Conservation (phyloP, 2,113 vertebrate genomes). For the Fulica atra region DNA sequence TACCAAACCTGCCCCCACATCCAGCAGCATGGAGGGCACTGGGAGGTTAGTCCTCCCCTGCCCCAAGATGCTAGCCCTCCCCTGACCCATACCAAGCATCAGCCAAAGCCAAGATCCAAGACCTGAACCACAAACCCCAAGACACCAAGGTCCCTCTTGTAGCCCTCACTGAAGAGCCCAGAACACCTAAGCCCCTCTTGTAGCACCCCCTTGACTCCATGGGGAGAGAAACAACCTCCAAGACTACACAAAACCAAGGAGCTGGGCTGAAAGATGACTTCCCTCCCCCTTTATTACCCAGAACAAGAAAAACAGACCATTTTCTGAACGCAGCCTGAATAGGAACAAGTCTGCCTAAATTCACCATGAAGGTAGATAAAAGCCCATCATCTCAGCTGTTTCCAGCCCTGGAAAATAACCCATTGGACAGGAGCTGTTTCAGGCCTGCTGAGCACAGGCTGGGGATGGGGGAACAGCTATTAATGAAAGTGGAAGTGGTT, state of each 20-base stretch:
- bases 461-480: not conserved
- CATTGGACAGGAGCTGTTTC: not conserved
- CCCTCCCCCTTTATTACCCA: not conserved
- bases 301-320: not conserved
- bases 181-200: not conserved
- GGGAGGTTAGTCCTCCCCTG: too few species aligned
- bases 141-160: not conserved
- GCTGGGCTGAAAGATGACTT: not conserved
- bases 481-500: not conserved
- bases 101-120: not conserved
- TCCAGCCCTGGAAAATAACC: not conserved
- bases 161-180: too few species aligned
- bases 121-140: not conserved
- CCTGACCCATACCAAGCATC: not conserved
- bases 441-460: not conserved
- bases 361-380: not conserved
- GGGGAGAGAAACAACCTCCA: not conserved
- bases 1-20: not conserved
- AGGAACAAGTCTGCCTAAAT: not conserved
- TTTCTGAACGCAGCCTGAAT: not conserved
- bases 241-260: not conserved
- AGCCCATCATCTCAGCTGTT: not conserved
- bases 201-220: accelerated
- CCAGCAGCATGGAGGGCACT: accelerated
- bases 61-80: too few species aligned